phyloP scores from a whole-genome alignment of 2,888 invertebrate genomes.

The Leptinotarsa juncta region DNA sequence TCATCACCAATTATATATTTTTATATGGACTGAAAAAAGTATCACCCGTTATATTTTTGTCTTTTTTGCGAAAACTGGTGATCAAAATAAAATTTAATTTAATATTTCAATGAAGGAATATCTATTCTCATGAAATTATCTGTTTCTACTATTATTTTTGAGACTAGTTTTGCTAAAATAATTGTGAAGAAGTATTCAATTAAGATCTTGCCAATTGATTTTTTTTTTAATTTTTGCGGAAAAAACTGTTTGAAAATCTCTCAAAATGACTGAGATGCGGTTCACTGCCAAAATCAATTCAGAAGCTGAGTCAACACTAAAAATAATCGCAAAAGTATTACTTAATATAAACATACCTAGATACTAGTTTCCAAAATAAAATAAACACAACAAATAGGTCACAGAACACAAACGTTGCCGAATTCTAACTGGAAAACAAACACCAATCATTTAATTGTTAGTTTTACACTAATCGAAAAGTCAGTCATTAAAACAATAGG shows the following conservation, averaged over 20 bases:
- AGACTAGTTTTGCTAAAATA: too few species aligned
- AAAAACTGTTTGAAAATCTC: not conserved
- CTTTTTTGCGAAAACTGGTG: too few species aligned
- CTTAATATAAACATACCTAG: slow-evolving; percentile 32
- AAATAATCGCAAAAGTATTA: slow-evolving; percentile 32
- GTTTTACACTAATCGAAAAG: not conserved
- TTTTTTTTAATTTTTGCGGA: not conserved
- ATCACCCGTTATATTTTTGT: not conserved
- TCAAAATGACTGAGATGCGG: not conserved
- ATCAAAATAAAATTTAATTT: too few species aligned
- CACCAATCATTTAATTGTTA: not conserved
- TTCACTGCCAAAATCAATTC: not conserved
- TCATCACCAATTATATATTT: too few species aligned
- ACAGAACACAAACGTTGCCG: slow-evolving; percentile 11
- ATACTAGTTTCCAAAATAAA: slow-evolving; percentile 36
- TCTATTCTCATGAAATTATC: too few species aligned
- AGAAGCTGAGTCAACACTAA: not conserved
- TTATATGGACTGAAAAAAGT: too few species aligned
- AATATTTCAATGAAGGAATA: too few species aligned
- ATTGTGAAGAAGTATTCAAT: too few species aligned
- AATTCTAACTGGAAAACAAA: slow-evolving; percentile 2
- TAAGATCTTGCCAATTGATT: too few species aligned
- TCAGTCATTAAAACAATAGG: slow-evolving; percentile 23
- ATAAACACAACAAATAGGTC: slow-evolving; percentile 37
- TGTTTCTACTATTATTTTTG: too few species aligned